A percentile compares a stretch with the other conserved stretches of the same genome.
phyloP scores from a whole-genome alignment of 2,888 invertebrate species.

The Acleris holmiana region DNA sequence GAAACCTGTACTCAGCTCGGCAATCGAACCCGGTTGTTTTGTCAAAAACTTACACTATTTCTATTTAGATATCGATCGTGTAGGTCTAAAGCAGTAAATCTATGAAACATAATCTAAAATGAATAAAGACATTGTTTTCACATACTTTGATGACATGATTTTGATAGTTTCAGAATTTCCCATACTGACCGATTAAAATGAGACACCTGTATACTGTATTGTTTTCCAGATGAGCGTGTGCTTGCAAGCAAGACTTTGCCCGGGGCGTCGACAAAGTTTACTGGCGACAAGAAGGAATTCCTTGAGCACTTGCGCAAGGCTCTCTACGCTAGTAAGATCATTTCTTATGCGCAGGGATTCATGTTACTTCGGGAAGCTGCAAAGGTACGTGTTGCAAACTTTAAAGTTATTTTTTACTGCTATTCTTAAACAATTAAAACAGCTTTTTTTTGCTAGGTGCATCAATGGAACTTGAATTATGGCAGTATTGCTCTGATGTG shows the following conservation, averaged over 20 bases:
- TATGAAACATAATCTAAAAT: too few relatives aligned
- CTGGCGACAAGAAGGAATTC: constrained; percentile 91
- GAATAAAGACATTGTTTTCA: too few relatives aligned
- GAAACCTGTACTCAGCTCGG: too few relatives aligned
- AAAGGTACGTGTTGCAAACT: constrained; percentile 73
- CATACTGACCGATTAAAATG: too few relatives aligned
- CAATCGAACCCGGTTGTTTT: too few relatives aligned
- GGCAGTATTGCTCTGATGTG: constrained; percentile 99
- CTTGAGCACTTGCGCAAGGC: constrained; percentile 94
- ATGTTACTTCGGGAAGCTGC: constrained; percentile 98
- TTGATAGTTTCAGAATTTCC: too few relatives aligned
- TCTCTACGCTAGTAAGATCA: constrained; percentile 98
- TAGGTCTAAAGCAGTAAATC: too few relatives aligned
- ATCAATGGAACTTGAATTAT: constrained; percentile 97
- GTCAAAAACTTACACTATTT: too few relatives aligned
- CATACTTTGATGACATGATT: too few relatives aligned
- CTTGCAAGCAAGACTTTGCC: constrained; percentile 90
- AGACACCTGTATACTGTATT: background rate
- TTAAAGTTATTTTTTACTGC: too few relatives aligned
- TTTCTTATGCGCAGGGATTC: constrained; percentile 99
- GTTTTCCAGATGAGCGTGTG: constrained; percentile 88
- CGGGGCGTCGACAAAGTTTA: constrained; percentile 87
- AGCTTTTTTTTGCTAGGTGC: constrained; percentile 60
- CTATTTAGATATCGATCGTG: too few relatives aligned
- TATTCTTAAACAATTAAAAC: too few relatives aligned